Evolutionary conservation across 1,140 invertebrate genomes (phyloP).

Genomic region (Epicauta chinensis): DNA sequence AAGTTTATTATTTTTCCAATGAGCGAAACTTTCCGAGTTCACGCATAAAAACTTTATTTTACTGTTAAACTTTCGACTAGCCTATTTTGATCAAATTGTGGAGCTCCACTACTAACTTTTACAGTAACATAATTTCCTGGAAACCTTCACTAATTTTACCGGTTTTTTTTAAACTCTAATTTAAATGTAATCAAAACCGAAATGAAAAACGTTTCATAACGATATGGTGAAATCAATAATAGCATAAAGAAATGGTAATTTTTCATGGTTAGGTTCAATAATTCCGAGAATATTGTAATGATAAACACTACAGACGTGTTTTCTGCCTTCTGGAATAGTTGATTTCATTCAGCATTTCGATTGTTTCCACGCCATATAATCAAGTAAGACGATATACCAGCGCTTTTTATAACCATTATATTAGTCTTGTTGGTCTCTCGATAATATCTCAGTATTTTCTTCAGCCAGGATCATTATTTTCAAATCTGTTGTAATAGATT

Average conservation of each 20-base stretch:
- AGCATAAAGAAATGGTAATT: not conserved
- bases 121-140: not conserved
- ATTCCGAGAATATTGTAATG: not conserved
- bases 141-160: too few relatives aligned
- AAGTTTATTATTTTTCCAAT: constrained; percentile 20
- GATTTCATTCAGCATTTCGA: constrained; percentile 13
- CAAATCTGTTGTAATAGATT: too few relatives aligned
- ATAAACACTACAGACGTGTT: constrained; percentile 9
- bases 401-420: constrained; percentile 13
- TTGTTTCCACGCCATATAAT: constrained; percentile 18
- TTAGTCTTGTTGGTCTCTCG: constrained; percentile 7
- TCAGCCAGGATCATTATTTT: too few relatives aligned
- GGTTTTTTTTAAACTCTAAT: too few relatives aligned
- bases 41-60: constrained; percentile 12
- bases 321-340: constrained; percentile 8
- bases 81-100: constrained; percentile 12
- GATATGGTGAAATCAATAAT: not conserved
- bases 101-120: constrained; percentile 5
- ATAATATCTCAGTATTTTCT: too few relatives aligned
- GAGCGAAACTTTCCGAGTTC: constrained; percentile 2
- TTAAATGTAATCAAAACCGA: too few relatives aligned
- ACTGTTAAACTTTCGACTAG: constrained; percentile 8
- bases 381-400: constrained; percentile 13
- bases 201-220: too few relatives aligned
- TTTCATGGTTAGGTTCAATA: not conserved